Base-by-base conservation (phyloP, 1,140 invertebrate species). In the Papilio polytes region DNA sequence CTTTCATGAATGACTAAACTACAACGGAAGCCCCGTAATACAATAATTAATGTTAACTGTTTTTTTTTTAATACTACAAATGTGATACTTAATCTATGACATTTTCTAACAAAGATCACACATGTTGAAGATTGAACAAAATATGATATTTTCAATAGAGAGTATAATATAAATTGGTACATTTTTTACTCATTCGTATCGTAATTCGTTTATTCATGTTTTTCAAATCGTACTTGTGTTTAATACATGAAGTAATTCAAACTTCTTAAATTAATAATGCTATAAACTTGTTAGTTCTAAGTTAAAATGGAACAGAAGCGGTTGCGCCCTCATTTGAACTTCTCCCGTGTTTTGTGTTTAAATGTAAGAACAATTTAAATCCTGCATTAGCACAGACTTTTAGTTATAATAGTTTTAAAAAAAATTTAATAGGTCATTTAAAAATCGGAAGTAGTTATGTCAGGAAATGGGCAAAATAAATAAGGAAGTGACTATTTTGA, bases 251-350 rank as follows among this genome's bases (percentile, higher is more conserved):
- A 51, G 13, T 51, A 51, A 51, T 51, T 13, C 48, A 7, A 26
- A 26, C 36, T 26, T 36, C 31, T 18, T 72, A 36, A 72, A 72
- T 72, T 36, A 72, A 18, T 72, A 72, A 72, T 36, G 31, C 70
- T 72, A 13, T 72, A 72, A 31, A 74, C 31, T 74, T 74, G 36
- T 46, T 74, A 74, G 9, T 73, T 73, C 31, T 53, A 53, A 53
- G 15, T 53, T 53, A 6, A 53, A 53, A 53, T 53, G 51, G 51
- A 53, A 53, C 18, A 15, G 51, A 18, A n/a, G 51, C 51, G 51
- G n/a, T 20, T 1, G n/a, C n/a, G n/a, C 53, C 2, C 53, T 20
- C 18, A 56, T 20, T 56, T 56, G 53, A 72, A 72, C 31, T 41
- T 72, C 41, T 4, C 72, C 53, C n/a, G 0, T 36, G n/a, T 20